phyloP scores from a whole-genome alignment of 2,888 invertebrate species.

The Scrobipalpa atriplicella region DNA sequence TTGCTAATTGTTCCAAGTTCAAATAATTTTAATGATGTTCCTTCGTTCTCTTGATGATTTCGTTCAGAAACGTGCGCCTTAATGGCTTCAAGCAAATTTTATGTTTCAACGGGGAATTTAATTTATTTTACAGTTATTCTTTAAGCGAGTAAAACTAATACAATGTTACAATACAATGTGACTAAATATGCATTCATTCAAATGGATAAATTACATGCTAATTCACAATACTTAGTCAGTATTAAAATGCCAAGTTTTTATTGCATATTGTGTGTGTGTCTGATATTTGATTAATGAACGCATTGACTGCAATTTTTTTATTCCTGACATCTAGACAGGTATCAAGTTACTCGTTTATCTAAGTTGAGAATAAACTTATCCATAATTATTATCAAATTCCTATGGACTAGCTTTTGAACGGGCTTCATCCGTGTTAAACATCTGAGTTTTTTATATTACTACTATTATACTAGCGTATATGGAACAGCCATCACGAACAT shows the following conservation, averaged over 20 bases:
- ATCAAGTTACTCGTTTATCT: conserved; percentile 10
- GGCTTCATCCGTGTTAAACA: no score
- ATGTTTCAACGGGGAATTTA: not conserved
- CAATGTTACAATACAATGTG: not conserved
- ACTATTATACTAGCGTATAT: no score
- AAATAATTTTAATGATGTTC: conserved; percentile 37
- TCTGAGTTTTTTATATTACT: no score
- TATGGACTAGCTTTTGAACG: no score
- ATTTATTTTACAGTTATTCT: not conserved
- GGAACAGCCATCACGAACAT: no score
- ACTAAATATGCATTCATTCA: not conserved
- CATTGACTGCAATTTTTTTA: conserved; percentile 16
- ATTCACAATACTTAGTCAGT: not conserved
- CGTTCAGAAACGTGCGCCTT: conserved; percentile 25
- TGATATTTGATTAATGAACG: conserved; percentile 8
- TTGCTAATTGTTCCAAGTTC: conserved; percentile 62
- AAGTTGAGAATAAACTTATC: not conserved
- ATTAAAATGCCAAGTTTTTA: conserved; percentile 2
- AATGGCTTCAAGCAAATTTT: not conserved
- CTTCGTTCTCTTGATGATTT: conserved; percentile 21
- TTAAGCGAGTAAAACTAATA: no score
- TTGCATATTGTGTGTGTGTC: not conserved
- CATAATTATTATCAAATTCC: not conserved
- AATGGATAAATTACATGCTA: not conserved
- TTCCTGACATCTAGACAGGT: conserved; percentile 10